These are phyloP conservation scores for Sarcophilus harrisii DNA, from an alignment of 2,797 vertebrate species.

Conservation along the genomic window DNA sequence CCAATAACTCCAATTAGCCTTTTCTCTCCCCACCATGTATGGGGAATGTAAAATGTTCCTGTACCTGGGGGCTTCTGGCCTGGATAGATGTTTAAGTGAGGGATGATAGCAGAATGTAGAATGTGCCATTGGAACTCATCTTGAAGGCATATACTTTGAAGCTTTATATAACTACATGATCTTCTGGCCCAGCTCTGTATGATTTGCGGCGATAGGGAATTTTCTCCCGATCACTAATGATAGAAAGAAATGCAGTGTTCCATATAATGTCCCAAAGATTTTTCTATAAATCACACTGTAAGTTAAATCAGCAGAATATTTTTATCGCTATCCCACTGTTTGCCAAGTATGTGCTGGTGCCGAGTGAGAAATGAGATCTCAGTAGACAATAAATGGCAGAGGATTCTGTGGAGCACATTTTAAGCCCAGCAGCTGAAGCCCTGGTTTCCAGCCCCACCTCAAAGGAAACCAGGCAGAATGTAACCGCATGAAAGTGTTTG, in stretches of 20 bases:
- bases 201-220: constrained; percentile 32
- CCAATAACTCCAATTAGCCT: neutral
- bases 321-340: constrained; percentile 20
- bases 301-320: constrained; percentile 51
- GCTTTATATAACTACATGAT: neutral
- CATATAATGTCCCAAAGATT: neutral
- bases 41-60: neutral
- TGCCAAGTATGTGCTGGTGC: neutral
- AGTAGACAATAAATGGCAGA: constrained; percentile 43
- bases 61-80: neutral
- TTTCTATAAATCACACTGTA: neutral
- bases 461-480: neutral
- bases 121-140: neutral
- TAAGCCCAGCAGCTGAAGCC: neutral
- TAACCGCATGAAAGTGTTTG: neutral
- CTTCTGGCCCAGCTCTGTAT: neutral
- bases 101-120: neutral
- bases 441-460: neutral
- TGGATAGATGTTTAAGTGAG: neutral
- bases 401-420: constrained; percentile 21
- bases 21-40: neutral
- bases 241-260: neutral
- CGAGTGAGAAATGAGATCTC: neutral
- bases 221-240: neutral
- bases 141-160: neutral